phyloP scores from a whole-genome alignment of 2,797 vertebrate genomes.

The Chiroxiphia lanceolata region DNA sequence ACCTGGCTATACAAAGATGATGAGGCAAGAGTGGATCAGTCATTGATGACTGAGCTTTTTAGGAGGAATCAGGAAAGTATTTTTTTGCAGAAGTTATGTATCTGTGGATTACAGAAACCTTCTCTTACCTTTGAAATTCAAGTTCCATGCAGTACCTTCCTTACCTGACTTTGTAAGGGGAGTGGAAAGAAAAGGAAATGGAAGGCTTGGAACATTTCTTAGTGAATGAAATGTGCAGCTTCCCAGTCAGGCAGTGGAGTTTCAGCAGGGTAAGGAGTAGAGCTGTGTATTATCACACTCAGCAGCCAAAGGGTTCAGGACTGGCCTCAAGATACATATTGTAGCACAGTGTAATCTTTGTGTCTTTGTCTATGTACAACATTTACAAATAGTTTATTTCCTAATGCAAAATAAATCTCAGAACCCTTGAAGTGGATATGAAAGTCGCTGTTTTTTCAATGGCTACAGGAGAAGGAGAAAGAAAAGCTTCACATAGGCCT shows the following conservation, averaged over 20 bases:
- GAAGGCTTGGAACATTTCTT: neutral
- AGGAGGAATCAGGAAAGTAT: neutral
- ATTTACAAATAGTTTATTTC: neutral
- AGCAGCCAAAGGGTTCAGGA: neutral
- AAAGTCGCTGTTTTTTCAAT: neutral
- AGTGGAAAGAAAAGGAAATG: neutral
- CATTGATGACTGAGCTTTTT: neutral
- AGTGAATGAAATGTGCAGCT: neutral
- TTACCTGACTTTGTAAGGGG: neutral
- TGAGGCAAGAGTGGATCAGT: neutral
- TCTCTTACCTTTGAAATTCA: neutral
- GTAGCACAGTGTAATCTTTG: neutral
- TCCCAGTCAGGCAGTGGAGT: accelerated
- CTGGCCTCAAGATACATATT: neutral
- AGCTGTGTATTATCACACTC: neutral
- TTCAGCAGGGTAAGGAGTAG: neutral
- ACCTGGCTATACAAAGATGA: neutral
- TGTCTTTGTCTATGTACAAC: neutral
- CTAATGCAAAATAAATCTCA: neutral
- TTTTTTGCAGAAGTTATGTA: neutral
- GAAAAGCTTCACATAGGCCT: neutral
- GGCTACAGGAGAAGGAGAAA: neutral
- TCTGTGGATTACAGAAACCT: neutral
- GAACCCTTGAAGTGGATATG: neutral
- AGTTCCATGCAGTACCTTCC: neutral